phyloP scores from a whole-genome alignment of 2,797 vertebrate genomes.

The Scyliorhinus canicula region DNA sequence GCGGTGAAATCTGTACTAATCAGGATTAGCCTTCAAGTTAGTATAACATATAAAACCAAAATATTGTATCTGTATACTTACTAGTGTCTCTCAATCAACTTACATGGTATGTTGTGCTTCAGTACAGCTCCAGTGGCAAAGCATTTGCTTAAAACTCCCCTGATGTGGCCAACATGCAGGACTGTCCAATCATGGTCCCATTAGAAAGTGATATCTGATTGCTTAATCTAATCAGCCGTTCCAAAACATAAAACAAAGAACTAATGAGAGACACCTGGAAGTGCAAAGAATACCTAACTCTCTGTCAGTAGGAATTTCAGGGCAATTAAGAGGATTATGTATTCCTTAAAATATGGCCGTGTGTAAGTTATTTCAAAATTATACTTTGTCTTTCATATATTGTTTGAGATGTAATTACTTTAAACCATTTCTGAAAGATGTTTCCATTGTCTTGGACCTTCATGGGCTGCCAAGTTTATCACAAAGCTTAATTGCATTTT shows the following conservation, averaged over 20 bases:
- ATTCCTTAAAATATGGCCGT: background rate
- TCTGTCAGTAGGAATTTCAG: background rate
- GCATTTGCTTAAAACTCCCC: background rate
- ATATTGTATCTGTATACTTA: background rate
- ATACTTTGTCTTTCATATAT: background rate
- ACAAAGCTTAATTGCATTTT: conserved; percentile 8
- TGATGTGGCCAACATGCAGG: background rate
- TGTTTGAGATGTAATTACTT: conserved; percentile 20
- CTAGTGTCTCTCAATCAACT: background rate
- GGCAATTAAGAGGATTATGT: background rate
- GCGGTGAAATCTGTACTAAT: background rate
- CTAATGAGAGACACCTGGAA: background rate
- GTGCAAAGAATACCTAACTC: background rate
- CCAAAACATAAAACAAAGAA: background rate
- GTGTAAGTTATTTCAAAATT: background rate
- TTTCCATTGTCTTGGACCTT: conserved; percentile 8
- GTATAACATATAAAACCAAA: background rate
- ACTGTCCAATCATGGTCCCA: background rate
- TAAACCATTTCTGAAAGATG: background rate
- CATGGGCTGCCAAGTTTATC: conserved; percentile 17
- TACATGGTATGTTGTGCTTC: background rate
- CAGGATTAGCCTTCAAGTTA: background rate
- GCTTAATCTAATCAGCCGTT: background rate
- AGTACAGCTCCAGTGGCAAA: background rate
- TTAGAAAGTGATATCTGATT: background rate